Percentiles rank a stretch among this genome's conserved stretches.
phyloP scores from a whole-genome alignment of 2,797 vertebrate genomes.

The Crocodylus rhombifer region DNA sequence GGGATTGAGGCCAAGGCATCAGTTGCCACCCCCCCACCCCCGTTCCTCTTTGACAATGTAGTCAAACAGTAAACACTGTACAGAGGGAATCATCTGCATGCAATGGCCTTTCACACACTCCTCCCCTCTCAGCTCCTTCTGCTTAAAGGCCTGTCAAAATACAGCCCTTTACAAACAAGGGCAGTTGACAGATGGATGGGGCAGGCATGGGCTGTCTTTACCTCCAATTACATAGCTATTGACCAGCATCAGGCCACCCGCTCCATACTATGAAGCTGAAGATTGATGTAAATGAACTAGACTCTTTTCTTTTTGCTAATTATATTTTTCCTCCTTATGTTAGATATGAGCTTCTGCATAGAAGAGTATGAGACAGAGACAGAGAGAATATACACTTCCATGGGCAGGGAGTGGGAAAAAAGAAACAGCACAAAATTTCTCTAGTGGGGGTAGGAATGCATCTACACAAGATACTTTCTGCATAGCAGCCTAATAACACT shows the following conservation, averaged over 20 bases:
- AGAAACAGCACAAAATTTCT: neutral
- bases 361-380: constrained; percentile 48
- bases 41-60: constrained; percentile 34
- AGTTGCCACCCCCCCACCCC: neutral
- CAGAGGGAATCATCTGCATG: constrained; percentile 31
- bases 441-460: neutral
- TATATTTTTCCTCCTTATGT: constrained; percentile 43
- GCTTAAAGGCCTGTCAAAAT: neutral
- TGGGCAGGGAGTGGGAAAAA: constrained; percentile 10
- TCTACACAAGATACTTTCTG: too few species aligned
- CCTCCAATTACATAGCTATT: neutral
- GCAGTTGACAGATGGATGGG: neutral
- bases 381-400: constrained; percentile 28
- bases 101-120: neutral
- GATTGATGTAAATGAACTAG: constrained; percentile 68
- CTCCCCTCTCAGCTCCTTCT: constrained; percentile 21
- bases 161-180: neutral
- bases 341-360: constrained; percentile 72
- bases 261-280: constrained; percentile 40
- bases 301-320: constrained; percentile 61
- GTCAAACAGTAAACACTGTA: constrained; percentile 23
- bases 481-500: too few species aligned
- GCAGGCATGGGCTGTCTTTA: neutral
- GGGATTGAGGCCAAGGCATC: neutral
- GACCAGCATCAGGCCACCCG: constrained; percentile 18